Percentiles rank a stretch among this genome's conserved stretches.
These are phyloP conservation scores for Meiosimyza decipiens DNA, from an alignment of 2,888 invertebrate genomes.

Conservation along the genomic window DNA sequence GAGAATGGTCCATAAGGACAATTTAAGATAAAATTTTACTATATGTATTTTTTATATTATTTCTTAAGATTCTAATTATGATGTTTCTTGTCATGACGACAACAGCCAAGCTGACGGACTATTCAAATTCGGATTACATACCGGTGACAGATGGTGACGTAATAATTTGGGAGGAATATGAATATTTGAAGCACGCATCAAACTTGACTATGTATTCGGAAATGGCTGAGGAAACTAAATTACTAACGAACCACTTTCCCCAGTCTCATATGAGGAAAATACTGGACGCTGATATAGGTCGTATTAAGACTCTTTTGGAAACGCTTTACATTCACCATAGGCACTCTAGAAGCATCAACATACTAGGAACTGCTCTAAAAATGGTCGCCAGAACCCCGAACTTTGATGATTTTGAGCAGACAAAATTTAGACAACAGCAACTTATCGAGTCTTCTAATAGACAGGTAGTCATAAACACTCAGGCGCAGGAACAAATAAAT, in stretches of 20 bases:
- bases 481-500: slow-evolving; percentile 37
- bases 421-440: slow-evolving; percentile 18
- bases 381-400: slow-evolving; percentile 34
- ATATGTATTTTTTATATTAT: not conserved
- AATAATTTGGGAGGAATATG: slow-evolving; percentile 33
- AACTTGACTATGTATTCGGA: slow-evolving; percentile 29
- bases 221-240: slow-evolving; percentile 28
- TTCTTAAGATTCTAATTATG: not conserved
- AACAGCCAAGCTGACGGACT: slow-evolving; percentile 33
- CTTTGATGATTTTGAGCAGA: slow-evolving; percentile 33
- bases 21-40: slow-evolving; percentile 31
- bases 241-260: slow-evolving; percentile 33
- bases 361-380: slow-evolving; percentile 29
- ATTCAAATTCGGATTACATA: slow-evolving; percentile 36
- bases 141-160: slow-evolving; percentile 36
- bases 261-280: slow-evolving; percentile 37
- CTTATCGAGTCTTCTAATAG: slow-evolving; percentile 31
- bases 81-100: not conserved
- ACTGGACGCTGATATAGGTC: slow-evolving; percentile 28
- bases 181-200: slow-evolving; percentile 24
- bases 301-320: slow-evolving; percentile 27
- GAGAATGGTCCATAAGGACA: slow-evolving; percentile 39
- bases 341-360: slow-evolving; percentile 33
- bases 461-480: slow-evolving; percentile 38
- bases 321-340: slow-evolving; percentile 28